These are phyloP conservation scores for Apodemus speciosus DNA, from an alignment of 2,113 vertebrate species.

Conservation along the genomic window DNA sequence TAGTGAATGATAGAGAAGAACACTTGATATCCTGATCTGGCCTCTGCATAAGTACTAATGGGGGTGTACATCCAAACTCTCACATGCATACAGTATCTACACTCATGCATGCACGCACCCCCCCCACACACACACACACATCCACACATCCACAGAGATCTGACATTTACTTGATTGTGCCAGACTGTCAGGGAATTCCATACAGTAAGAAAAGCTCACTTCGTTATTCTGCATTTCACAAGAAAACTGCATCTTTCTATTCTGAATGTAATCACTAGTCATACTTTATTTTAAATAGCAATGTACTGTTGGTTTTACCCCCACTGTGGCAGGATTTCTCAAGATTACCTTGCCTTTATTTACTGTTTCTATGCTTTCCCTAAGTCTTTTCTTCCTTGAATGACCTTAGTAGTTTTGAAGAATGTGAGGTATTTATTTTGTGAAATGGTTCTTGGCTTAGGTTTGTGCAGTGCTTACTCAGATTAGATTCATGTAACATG, in stretches of 20 bases:
- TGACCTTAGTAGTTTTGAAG: constrained; percentile 6
- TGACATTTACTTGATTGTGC: neutral
- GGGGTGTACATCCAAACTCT: neutral
- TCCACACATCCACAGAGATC: neutral
- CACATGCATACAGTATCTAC: neutral
- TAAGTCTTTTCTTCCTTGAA: neutral
- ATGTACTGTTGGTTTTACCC: neutral
- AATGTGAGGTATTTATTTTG: neutral
- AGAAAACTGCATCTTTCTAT: neutral
- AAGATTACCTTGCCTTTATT: neutral
- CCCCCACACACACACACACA: neutral
- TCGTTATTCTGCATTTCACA: neutral
- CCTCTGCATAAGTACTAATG: neutral
- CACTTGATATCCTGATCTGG: neutral
- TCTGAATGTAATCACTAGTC: neutral
- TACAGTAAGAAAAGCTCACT: neutral
- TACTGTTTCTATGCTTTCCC: neutral
- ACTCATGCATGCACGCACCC: too few relatives aligned
- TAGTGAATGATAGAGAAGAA: neutral
- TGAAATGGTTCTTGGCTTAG: neutral
- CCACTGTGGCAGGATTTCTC: neutral
- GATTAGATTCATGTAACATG: neutral
- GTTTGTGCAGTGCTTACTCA: neutral
- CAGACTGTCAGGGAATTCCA: neutral
- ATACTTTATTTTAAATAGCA: neutral